Conservation (phyloP, 2,797 vertebrate species). For the Rallus crepitans region DNA sequence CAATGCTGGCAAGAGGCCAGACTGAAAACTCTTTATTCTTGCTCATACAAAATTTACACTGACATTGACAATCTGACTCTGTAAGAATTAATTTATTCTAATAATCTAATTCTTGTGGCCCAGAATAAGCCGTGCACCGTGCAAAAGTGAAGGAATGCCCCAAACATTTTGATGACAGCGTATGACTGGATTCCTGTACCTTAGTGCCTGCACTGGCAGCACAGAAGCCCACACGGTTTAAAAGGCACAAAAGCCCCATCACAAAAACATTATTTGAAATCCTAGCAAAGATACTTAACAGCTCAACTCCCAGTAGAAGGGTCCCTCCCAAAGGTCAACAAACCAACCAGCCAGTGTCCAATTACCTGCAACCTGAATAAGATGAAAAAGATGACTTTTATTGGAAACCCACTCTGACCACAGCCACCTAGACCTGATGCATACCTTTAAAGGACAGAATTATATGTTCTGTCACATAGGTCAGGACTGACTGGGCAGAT, state of each 20-base stretch:
- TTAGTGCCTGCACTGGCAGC: neutral
- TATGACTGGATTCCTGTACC: neutral
- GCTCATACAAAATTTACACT: neutral
- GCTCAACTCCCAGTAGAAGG: neutral
- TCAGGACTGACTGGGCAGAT: neutral
- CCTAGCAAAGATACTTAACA: neutral
- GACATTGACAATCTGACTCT: neutral
- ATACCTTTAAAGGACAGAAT: neutral
- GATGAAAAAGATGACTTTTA: neutral
- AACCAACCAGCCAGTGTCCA: neutral
- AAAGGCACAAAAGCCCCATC: neutral
- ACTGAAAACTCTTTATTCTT: neutral
- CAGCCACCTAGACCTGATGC: neutral
- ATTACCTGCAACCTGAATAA: neutral
- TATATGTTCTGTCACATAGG: neutral
- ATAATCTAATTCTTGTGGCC: neutral
- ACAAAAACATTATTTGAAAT: neutral
- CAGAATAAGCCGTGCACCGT: neutral
- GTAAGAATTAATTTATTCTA: neutral
- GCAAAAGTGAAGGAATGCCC: neutral
- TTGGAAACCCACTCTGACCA: neutral
- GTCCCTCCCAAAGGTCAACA: neutral
- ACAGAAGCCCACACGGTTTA: neutral
- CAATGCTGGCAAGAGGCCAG: neutral
- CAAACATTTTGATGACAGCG: neutral